Percentiles rank a stretch among this genome's conserved stretches.
Evolutionary conservation across 2,113 vertebrate genomes (phyloP).

Genomic region (Anolis sagrei): DNA sequence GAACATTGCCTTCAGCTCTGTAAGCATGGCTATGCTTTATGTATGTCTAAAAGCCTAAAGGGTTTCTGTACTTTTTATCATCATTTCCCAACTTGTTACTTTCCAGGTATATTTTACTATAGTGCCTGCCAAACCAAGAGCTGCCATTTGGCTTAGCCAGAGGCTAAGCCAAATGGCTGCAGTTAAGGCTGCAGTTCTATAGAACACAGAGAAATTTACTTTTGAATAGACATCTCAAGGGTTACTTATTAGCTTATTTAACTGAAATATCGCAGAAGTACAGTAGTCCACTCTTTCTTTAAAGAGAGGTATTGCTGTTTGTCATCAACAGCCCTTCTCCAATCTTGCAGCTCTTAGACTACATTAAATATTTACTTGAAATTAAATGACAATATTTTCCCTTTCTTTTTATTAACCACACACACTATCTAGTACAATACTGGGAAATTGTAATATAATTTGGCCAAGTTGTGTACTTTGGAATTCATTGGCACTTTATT

Average conservation of each 20-base stretch:
- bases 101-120: background rate
- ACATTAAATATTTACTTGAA: background rate
- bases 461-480: too few species aligned
- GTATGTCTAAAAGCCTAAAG: constrained; percentile 54
- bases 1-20: constrained; percentile 1
- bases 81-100: too few species aligned
- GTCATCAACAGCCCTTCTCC: too few species aligned
- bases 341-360: background rate
- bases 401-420: too few species aligned
- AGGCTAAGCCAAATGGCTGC: too few species aligned
- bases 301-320: background rate
- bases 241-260: background rate
- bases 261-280: constrained; percentile 4
- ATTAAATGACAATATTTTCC: too few species aligned
- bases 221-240: background rate
- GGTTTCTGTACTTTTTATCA: constrained; percentile 27
- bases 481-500: too few species aligned
- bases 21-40: constrained; percentile 15
- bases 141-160: too few species aligned
- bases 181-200: background rate
- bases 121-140: too few species aligned
- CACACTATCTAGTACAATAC: too few species aligned
- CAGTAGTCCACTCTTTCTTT: constrained; percentile 28
- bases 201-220: background rate
- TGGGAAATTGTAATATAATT: too few species aligned